These are phyloP conservation scores for Nephrotoma flavescens DNA, from an alignment of 2,888 invertebrate genomes.

Conservation along the genomic window DNA sequence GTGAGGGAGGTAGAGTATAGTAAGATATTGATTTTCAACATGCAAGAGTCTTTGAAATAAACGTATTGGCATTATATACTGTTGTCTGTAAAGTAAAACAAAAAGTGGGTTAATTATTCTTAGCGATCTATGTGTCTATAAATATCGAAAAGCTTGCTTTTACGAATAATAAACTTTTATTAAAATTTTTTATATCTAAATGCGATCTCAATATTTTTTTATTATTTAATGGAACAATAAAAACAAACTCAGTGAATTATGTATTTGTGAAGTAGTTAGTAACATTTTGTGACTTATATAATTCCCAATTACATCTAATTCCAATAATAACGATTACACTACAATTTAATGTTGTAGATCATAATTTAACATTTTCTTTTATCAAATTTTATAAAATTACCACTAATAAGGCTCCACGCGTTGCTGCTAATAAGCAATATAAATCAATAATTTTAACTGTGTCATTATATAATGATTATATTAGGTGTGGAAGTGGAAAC, in stretches of 20 bases:
- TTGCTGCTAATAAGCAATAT: background rate
- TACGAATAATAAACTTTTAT: background rate
- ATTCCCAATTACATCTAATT: background rate
- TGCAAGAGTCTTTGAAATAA: background rate
- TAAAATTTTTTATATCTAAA: background rate
- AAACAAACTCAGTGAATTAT: background rate
- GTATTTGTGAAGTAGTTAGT: background rate
- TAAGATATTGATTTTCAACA: background rate
- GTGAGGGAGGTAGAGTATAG: background rate
- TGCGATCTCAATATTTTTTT: background rate
- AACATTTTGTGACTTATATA: background rate
- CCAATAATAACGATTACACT: background rate
- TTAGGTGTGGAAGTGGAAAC: background rate
- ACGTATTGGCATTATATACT: background rate
- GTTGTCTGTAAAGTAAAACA: background rate
- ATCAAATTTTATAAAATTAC: background rate
- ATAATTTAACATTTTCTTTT: background rate
- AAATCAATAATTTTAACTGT: background rate
- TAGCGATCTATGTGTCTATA: background rate
- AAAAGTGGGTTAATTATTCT: background rate
- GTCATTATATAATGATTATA: background rate
- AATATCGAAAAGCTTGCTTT: background rate
- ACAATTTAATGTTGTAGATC: background rate
- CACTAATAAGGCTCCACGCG: background rate
- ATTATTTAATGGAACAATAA: background rate